Evolutionary conservation across 1,140 invertebrate species (phyloP).

Genomic region (Cotesia glomerata): DNA sequence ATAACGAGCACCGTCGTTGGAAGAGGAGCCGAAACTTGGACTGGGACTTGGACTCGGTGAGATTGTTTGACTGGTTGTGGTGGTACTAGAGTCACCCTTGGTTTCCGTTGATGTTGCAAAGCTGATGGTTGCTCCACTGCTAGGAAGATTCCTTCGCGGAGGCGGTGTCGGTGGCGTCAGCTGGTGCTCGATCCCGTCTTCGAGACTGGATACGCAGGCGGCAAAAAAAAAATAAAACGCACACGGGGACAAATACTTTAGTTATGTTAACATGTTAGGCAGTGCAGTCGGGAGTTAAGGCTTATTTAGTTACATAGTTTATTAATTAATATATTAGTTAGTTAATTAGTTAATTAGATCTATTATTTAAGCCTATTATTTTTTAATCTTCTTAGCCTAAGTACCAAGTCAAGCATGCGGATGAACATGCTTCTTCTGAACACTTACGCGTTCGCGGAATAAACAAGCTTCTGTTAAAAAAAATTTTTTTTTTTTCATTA

Average conservation of each 20-base stretch:
- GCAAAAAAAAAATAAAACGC: constrained; percentile 14
- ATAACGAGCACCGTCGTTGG: constrained; percentile 53
- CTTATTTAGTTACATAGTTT: not conserved
- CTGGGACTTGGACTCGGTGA: constrained; percentile 43
- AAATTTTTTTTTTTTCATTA: not conserved
- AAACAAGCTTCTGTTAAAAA: not conserved
- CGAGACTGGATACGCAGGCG: constrained; percentile 55
- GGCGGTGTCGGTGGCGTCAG: constrained; percentile 63
- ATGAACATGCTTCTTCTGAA: too few species aligned
- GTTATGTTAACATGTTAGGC: not conserved
- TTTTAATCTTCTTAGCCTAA: too few species aligned
- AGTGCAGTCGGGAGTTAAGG: not conserved
- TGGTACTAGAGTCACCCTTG: constrained; percentile 28
- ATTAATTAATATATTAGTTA: too few species aligned
- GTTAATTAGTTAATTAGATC: too few species aligned
- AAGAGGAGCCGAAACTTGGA: constrained; percentile 49
- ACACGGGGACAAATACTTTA: constrained; percentile 16
- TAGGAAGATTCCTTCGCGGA: constrained; percentile 52
- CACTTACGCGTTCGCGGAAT: too few species aligned
- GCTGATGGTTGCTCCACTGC: constrained; percentile 35
- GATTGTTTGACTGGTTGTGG: constrained; percentile 25
- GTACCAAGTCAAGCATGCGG: too few species aligned
- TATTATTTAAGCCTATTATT: not conserved
- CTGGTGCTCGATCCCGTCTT: constrained; percentile 64
- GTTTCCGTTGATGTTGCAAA: constrained; percentile 38